A percentile compares a stretch with the other conserved stretches of the same genome.
phyloP scores from a whole-genome alignment of 2,113 vertebrate species.

The Corynorhinus townsendii region DNA sequence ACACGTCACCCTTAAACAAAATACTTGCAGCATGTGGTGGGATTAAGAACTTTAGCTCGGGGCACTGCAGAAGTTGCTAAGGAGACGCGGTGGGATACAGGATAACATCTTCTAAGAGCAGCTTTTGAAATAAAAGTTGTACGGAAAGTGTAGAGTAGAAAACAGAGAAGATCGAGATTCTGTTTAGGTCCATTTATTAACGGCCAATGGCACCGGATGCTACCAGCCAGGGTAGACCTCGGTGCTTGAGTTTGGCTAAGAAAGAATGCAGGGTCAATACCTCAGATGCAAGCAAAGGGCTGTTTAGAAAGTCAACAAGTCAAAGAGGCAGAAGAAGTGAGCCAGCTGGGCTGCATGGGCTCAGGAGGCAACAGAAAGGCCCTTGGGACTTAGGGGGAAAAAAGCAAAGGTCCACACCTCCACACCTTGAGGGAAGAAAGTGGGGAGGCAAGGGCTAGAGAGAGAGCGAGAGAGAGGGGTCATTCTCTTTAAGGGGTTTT shows the following conservation, averaged over 20 bases:
- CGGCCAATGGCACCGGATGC: background rate
- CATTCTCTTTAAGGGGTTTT: background rate
- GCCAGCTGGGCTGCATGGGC: background rate
- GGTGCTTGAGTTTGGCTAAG: background rate
- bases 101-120: background rate
- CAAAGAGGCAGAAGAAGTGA: background rate
- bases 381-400: background rate
- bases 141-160: background rate
- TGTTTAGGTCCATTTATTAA: background rate
- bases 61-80: conserved; percentile 57
- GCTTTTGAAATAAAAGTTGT: conserved; percentile 49
- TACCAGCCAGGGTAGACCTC: background rate
- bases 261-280: too few relatives aligned
- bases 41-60: conserved; percentile 47
- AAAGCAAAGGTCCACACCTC: background rate
- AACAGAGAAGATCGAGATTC: conserved; percentile 16
- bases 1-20: conserved; percentile 27
- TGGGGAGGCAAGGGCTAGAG: background rate
- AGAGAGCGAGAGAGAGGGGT: background rate
- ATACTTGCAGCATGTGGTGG: conserved; percentile 38
- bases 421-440: background rate
- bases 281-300: background rate
- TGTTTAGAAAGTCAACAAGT: background rate
- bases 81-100: conserved; percentile 56
- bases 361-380: background rate